These are phyloP conservation scores for Calephelis perditalis DNA, from an alignment of 2,888 invertebrate genomes.

Conservation along the genomic window DNA sequence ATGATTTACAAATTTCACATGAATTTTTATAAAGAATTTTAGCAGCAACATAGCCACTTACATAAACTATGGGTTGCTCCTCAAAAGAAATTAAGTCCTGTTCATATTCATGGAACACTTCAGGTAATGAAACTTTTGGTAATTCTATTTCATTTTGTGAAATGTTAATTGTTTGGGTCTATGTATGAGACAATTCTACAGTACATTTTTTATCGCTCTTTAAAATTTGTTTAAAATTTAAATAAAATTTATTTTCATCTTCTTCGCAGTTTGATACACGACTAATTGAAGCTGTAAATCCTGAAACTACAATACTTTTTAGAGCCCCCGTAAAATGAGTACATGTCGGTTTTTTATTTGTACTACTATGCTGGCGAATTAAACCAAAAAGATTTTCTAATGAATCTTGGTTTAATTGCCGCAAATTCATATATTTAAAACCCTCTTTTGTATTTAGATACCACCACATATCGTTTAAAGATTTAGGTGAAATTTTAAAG, in stretches of 20 bases:
- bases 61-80: too few species aligned
- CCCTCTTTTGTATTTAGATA: conserved; percentile 19
- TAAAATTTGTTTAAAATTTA: too few species aligned
- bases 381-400: conserved; percentile 22
- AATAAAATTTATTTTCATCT: background rate
- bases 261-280: conserved; percentile 16
- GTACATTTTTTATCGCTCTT: too few species aligned
- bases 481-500: conserved; percentile 15
- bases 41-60: too few species aligned
- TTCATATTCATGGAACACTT: too few species aligned
- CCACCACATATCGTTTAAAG: conserved; percentile 21
- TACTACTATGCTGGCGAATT: conserved; percentile 15
- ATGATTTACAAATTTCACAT: too few species aligned
- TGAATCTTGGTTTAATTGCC: conserved; percentile 24
- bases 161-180: too few species aligned
- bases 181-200: too few species aligned
- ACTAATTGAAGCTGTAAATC: background rate
- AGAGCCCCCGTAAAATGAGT: conserved; percentile 10
- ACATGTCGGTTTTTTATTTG: conserved; percentile 15
- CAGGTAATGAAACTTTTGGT: too few species aligned
- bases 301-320: conserved; percentile 7
- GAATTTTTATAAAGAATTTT: too few species aligned
- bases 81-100: too few species aligned
- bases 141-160: too few species aligned
- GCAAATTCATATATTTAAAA: conserved; percentile 18